Conservation (phyloP, 35 echinoderm and acorn worm species). For the Lytechinus pictus region DNA sequence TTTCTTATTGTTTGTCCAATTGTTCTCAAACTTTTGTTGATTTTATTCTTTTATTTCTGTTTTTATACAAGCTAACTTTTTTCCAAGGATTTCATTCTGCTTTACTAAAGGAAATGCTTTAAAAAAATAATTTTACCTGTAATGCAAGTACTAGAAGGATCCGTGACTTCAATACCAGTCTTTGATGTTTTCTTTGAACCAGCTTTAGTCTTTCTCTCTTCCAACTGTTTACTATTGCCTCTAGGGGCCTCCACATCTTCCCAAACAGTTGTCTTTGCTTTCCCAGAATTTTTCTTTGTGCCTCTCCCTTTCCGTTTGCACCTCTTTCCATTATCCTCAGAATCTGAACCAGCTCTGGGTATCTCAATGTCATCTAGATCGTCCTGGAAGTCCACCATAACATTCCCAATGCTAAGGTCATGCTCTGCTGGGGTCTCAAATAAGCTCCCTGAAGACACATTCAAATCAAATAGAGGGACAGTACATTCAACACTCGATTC, state of each 20-base stretch:
- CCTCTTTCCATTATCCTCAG: conserved; percentile 39
- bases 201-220: background rate
- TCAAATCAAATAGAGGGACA: background rate
- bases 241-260: conserved; percentile 27
- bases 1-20: no score
- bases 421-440: background rate
- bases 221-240: background rate
- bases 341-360: conserved; percentile 66
- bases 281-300: background rate
- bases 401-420: background rate
- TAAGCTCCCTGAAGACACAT: background rate
- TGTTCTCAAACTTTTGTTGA: no score
- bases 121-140: background rate
- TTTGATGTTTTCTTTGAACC: background rate
- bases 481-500: conserved; percentile 19
- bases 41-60: no score
- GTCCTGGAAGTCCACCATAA: background rate
- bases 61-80: no score
- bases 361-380: conserved; percentile 91
- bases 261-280: background rate
- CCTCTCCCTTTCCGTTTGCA: background rate
- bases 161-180: background rate
- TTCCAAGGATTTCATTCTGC: no score
- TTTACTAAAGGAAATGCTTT: background rate
- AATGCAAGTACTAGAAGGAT: background rate